Percentiles rank a stretch among this genome's conserved stretches.
Conservation (phyloP, 2,797 vertebrate species). For the Chrysocyon brachyurus region DNA sequence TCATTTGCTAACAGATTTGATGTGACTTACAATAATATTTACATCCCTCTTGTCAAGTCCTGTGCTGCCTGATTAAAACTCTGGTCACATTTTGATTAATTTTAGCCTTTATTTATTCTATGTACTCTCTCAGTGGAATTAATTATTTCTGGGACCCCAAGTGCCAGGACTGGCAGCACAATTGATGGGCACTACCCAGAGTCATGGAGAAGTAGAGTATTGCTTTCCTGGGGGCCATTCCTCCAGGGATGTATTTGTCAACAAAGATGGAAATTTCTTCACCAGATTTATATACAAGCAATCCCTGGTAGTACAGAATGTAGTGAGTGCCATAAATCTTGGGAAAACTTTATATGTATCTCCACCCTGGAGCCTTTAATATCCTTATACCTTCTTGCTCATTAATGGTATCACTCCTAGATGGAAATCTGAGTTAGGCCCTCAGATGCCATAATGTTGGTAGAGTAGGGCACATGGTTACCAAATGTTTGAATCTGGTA, state of each 20-base stretch:
- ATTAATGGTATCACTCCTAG: neutral
- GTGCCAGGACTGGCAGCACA: slow-evolving; percentile 13
- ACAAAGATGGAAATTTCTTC: slow-evolving; percentile 55
- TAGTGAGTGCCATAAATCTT: slow-evolving; percentile 65
- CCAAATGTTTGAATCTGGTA: neutral
- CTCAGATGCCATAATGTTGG: neutral
- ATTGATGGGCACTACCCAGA: slow-evolving; percentile 11
- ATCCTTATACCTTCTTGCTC: neutral
- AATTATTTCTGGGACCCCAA: slow-evolving; percentile 57
- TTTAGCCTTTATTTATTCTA: slow-evolving; percentile 54
- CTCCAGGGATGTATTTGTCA: slow-evolving; percentile 69
- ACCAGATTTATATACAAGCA: slow-evolving; percentile 63
- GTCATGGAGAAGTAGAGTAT: neutral
- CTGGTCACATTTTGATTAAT: slow-evolving; percentile 73
- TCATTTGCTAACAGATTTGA: slow-evolving; percentile 33
- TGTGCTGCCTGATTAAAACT: slow-evolving; percentile 69
- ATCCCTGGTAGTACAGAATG: neutral
- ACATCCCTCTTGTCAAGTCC: slow-evolving; percentile 57
- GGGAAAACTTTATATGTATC: slow-evolving; percentile 4
- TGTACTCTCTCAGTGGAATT: slow-evolving; percentile 52
- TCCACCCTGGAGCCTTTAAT: neutral
- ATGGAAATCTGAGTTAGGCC: neutral
- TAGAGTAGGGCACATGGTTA: neutral
- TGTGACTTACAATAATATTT: slow-evolving; percentile 67
- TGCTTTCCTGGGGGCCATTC: slow-evolving; percentile 32